Evolutionary conservation across 2,797 vertebrate species (phyloP).

Genomic region (Propithecus deckenii): DNA sequence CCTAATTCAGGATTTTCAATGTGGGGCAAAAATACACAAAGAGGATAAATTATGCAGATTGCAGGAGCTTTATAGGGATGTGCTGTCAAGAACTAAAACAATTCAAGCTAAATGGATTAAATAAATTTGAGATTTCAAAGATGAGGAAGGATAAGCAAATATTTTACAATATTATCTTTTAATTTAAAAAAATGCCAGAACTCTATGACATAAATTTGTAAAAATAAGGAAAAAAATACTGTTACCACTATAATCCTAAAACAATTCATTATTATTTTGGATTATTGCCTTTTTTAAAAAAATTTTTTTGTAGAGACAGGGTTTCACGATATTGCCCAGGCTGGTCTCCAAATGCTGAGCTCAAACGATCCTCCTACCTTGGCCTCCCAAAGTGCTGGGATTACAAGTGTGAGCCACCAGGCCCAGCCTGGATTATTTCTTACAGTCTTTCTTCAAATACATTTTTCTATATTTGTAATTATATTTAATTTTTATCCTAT

Average conservation of each 20-base stretch:
- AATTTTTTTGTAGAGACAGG: not conserved
- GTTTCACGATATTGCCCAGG: not conserved
- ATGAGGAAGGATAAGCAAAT: not conserved
- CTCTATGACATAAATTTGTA: not conserved
- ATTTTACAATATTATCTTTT: not conserved
- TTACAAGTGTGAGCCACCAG: not conserved
- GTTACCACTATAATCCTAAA: not conserved
- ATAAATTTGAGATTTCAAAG: conserved; percentile 21
- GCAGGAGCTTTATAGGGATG: not conserved
- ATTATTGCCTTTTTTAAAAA: not conserved
- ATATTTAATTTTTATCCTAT: not conserved
- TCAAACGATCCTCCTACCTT: not conserved
- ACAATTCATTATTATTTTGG: not conserved
- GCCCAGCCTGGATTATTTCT: not conserved
- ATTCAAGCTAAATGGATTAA: not conserved
- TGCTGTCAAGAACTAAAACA: not conserved
- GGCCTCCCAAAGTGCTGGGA: not conserved
- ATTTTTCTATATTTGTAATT: not conserved
- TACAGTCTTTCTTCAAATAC: not conserved
- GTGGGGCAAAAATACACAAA: not conserved
- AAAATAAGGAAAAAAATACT: conserved; percentile 16
- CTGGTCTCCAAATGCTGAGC: not conserved
- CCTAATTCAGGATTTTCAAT: not conserved
- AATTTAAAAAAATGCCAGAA: not conserved
- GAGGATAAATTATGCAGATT: not conserved